These are phyloP conservation scores for Hemichromis elongatus DNA, from an alignment of 2,113 vertebrate species.

Conservation along the genomic window DNA sequence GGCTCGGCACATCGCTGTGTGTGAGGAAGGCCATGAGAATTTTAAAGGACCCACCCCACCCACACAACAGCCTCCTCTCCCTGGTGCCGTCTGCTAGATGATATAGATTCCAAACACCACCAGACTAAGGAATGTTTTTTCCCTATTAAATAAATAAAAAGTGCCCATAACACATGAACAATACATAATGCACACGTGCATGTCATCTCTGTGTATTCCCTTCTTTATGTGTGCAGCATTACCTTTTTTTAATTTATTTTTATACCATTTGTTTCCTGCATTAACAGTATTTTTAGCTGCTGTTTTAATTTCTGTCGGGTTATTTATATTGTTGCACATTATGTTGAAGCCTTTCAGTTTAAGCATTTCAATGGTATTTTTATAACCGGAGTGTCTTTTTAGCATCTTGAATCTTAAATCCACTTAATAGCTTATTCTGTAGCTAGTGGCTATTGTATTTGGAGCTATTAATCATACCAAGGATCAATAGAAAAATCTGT, in stretches of 20 bases:
- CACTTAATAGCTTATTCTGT: neutral
- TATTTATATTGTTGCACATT: neutral
- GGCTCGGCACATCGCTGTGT: neutral
- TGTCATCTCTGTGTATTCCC: neutral
- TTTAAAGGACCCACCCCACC: neutral
- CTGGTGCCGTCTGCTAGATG: neutral
- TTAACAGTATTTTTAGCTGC: neutral
- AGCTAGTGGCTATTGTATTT: neutral
- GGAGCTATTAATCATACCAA: neutral
- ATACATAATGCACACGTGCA: neutral
- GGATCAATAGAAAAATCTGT: neutral
- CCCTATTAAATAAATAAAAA: neutral
- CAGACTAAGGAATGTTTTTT: neutral
- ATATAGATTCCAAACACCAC: neutral
- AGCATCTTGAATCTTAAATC: neutral
- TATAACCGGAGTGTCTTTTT: neutral
- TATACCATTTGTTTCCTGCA: neutral
- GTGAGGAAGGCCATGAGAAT: neutral
- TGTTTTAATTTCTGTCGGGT: neutral
- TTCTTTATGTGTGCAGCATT: neutral
- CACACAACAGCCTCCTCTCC: neutral
- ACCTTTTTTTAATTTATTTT: neutral
- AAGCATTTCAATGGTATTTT: neutral
- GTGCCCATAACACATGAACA: neutral
- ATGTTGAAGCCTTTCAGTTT: neutral